Conservation (phyloP, 92 coral and sea anemone genomes). For the Muricea muricata region DNA sequence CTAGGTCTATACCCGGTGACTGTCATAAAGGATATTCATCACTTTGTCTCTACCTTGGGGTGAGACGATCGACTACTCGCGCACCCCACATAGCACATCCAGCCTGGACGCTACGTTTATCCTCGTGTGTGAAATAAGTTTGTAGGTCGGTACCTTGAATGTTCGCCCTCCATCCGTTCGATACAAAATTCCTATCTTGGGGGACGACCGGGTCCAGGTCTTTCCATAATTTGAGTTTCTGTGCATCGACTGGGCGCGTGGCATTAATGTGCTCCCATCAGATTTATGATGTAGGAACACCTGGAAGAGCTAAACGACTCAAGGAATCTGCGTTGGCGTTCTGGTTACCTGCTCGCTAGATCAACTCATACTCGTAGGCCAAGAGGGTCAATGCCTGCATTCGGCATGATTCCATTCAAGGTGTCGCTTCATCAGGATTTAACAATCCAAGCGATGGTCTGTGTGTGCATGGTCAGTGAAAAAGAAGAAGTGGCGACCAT, state of each 20-base stretch:
- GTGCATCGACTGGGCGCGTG: constrained; percentile 30
- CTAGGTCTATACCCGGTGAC: constrained; percentile 45
- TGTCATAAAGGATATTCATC: constrained; percentile 22
- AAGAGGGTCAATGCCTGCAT: constrained; percentile 46
- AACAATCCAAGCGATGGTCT: constrained; percentile 44
- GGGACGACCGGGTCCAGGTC: constrained; percentile 27
- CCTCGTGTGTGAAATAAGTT: constrained; percentile 16
- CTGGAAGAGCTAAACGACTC: not conserved
- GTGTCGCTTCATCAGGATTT: constrained; percentile 10
- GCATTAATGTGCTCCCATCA: constrained; percentile 34
- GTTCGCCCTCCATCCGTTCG: constrained; percentile 20
- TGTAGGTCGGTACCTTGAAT: not conserved
- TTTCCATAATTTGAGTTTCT: constrained; percentile 17
- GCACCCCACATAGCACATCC: constrained; percentile 48
- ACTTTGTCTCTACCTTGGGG: constrained; percentile 49
- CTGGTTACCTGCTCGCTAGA: constrained; percentile 2
- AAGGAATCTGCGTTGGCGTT: not conserved
- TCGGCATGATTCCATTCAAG: constrained; percentile 32
- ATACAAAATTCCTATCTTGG: not conserved
- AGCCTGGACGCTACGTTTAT: constrained; percentile 16
- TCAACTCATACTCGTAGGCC: constrained; percentile 37
- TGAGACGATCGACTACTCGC: not conserved
- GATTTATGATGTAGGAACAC: not conserved
- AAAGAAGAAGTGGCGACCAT: constrained; percentile 5
- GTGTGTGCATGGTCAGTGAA: constrained; percentile 46